Base-by-base conservation (phyloP, 1,140 invertebrate species). In the Hyposmocoma kahamanoa region DNA sequence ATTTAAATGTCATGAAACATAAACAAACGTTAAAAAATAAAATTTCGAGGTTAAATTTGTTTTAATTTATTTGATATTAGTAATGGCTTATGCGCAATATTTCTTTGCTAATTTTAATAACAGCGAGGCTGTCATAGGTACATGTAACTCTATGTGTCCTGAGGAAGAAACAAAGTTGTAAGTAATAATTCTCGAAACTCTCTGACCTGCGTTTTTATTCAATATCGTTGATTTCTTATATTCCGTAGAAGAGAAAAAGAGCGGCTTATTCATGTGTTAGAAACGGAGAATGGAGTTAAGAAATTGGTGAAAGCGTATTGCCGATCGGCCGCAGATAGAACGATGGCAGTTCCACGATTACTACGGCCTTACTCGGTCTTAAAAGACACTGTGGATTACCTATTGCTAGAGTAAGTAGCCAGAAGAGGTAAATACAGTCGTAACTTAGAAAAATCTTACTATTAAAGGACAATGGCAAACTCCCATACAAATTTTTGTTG, bases 281-380 rank as follows among this genome's bases (percentile, higher is more conserved):
- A 93, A 74, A 86, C 88, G 8, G 71, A 84, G 2, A 47, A 68
- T 15, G 42, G 52, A 28, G 28, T 30, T 30, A 75, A 41, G 48
- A 75, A 76, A 68, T 45, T 81, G 18, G 88, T 95, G 1, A 95
- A 94, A 80, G 81, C 87, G 47, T 94, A 90, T 64, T 86, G 84
- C 44, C 73, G 93, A 39, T 91, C 93, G 13, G 92, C 92, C 19
- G 92, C 92, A 17, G 92, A 92, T 19, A 86, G 87, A 53, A 54
- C 78, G 22, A 88, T 90, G 67, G 85, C 86, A 1, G 64, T 88
- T 32, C 79, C 88, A 6, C 67, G 68, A 22, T 74, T 89, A 53
- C 75, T 95, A 9, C 76, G 93, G 57, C 90, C 92, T 11, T 87
- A 87, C 34, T 51, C 75, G 36, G 85, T 91, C 22, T 76, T 95